Evolutionary conservation across 2,797 vertebrate species (phyloP).

Genomic region (Poliocrania exsul): DNA sequence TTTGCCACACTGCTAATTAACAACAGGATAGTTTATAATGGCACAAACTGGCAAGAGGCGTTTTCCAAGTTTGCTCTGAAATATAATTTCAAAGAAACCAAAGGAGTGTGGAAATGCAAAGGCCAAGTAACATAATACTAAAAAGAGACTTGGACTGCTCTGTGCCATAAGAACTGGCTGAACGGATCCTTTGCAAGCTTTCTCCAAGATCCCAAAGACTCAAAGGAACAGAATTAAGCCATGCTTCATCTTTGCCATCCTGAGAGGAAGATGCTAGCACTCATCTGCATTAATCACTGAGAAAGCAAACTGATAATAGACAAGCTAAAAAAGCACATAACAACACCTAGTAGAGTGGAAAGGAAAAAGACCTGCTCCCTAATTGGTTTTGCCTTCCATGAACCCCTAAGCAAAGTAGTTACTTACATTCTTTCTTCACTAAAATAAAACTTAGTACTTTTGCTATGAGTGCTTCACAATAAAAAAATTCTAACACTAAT

Average conservation of each 20-base stretch:
- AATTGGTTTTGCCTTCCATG: not conserved
- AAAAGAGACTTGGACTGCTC: not conserved
- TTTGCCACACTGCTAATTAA: not conserved
- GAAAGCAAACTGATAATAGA: not conserved
- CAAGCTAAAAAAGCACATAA: not conserved
- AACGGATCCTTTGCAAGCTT: not conserved
- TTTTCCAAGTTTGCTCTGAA: not conserved
- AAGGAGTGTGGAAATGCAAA: not conserved
- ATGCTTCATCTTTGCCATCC: not conserved
- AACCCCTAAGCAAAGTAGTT: not conserved
- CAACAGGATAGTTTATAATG: not conserved
- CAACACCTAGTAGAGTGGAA: not conserved
- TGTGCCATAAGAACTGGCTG: not conserved
- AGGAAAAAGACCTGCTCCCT: not conserved
- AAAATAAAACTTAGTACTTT: not conserved
- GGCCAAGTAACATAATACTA: not conserved
- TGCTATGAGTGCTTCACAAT: not conserved
- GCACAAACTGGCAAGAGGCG: not conserved
- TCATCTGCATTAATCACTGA: not conserved
- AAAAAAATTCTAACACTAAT: not conserved
- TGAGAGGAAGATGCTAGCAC: not conserved
- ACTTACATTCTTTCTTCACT: not conserved
- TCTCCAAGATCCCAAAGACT: not conserved
- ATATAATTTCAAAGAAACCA: not conserved
- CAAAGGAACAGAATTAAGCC: not conserved